These are phyloP conservation scores for Strongylocentrotus purpuratus DNA, from an alignment of 35 echinoderm and acorn worm genomes.

Conservation along the genomic window DNA sequence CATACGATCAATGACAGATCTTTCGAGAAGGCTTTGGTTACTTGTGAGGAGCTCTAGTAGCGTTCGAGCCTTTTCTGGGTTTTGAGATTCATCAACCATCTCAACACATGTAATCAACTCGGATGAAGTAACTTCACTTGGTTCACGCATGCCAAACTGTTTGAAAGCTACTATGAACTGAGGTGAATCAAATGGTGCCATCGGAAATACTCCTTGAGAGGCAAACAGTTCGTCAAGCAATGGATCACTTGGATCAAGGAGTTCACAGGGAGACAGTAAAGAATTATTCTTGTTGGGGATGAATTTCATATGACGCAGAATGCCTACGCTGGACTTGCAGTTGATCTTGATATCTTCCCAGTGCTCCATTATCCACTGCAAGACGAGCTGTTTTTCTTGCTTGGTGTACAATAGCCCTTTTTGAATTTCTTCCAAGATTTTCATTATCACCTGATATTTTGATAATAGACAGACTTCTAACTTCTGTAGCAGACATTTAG, in stretches of 20 bases:
- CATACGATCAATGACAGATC: too few relatives aligned
- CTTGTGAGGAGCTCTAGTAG: too few relatives aligned
- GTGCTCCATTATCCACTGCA: background rate
- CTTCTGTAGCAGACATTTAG: too few relatives aligned
- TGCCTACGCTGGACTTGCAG: background rate
- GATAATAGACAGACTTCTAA: too few relatives aligned
- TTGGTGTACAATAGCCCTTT: background rate
- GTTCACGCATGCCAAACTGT: background rate
- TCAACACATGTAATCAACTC: too few relatives aligned
- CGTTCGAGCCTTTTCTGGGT: too few relatives aligned
- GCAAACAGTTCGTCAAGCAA: background rate
- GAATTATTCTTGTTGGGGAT: background rate
- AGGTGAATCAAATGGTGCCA: background rate
- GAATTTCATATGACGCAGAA: background rate
- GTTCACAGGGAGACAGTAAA: too few relatives aligned
- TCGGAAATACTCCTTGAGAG: background rate
- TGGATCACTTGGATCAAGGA: background rate
- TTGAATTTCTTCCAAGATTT: too few relatives aligned
- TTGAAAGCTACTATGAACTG: background rate
- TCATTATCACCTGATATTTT: too few relatives aligned
- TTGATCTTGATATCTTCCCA: slow-evolving; percentile 17
- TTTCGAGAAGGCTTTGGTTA: too few relatives aligned
- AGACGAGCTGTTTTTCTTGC: background rate
- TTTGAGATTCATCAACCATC: too few relatives aligned
- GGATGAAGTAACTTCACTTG: too few relatives aligned